Base-by-base conservation (phyloP, 1,140 invertebrate species). In the Trichonephila clavipes region DNA sequence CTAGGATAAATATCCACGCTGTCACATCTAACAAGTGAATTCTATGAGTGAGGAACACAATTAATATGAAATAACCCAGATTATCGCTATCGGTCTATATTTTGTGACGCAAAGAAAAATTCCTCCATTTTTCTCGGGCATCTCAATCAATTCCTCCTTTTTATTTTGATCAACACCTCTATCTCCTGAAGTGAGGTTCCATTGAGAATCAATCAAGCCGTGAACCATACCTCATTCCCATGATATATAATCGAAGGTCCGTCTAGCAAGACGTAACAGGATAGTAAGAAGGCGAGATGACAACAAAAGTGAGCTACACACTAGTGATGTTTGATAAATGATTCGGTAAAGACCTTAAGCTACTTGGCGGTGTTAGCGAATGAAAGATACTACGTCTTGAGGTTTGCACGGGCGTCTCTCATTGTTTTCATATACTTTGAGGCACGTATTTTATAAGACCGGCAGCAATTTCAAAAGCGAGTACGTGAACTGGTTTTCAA, bases 391-490 rank as follows among this genome's bases (percentile, higher is more conserved):
- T 51, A 58, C 51, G 69, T 18, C 28, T 77, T 77, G 72, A 77
- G 72, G 72, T 34, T 77, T 77, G 24, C 18, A 14, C 24, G 28
- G 34, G 40, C 28, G 18, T 34, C 34, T 28, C 34, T 28, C 72
- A 77, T 34, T 24, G 72, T 77, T 77, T 69, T 77, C 72, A 77
- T 77, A 77, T 77, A 34, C 72, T 40, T 77, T 77, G 24, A 85
- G 62, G 59, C 86, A 88, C 86, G 86, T 88, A 64, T 61, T 88
- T 88, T 88, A 64, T 88, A 64, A 62, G 16, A 88, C 61, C 34
- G 21, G 61, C 1, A 64, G 86, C 62, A 64, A 64, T 88, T 62
- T 62, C 86, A 88, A 64, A 88, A 64, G 28, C 61, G 59, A 19
- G 59, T 64, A 88, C 86, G 86, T 88, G 86, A 19, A 64, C 64